These are phyloP conservation scores for Calcarius ornatus DNA, from an alignment of 2,113 vertebrate species.

Conservation along the genomic window DNA sequence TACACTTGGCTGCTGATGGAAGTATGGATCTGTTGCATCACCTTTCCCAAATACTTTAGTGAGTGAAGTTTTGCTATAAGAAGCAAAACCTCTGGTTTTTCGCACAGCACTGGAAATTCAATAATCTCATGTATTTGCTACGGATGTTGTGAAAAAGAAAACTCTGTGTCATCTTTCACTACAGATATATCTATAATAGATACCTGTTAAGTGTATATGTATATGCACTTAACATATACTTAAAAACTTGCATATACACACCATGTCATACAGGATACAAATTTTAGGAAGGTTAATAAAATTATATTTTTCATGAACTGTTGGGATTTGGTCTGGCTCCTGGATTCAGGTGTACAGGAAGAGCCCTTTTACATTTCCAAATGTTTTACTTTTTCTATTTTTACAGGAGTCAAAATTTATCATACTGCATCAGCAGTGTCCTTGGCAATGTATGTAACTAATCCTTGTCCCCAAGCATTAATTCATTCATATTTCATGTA, in stretches of 20 bases:
- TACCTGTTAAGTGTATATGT: background rate
- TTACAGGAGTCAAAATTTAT: background rate
- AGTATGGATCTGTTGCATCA: background rate
- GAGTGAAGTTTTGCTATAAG: background rate
- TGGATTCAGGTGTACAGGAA: background rate
- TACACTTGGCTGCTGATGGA: background rate
- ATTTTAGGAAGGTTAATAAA: background rate
- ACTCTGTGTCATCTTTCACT: background rate
- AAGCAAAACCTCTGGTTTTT: background rate
- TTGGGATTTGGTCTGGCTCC: background rate
- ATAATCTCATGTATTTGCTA: background rate
- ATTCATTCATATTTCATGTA: background rate
- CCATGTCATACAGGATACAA: background rate
- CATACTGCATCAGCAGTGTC: background rate
- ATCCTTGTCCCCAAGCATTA: background rate
- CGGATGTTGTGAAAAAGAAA: background rate
- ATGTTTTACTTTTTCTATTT: background rate
- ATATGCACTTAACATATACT: background rate
- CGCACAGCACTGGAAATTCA: background rate
- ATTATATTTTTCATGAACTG: background rate
- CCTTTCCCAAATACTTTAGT: background rate
- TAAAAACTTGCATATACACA: background rate
- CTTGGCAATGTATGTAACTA: background rate
- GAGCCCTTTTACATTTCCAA: background rate
- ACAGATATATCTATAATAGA: background rate